Conservation (phyloP, 2,797 vertebrate species). For the Octomys mimax region DNA sequence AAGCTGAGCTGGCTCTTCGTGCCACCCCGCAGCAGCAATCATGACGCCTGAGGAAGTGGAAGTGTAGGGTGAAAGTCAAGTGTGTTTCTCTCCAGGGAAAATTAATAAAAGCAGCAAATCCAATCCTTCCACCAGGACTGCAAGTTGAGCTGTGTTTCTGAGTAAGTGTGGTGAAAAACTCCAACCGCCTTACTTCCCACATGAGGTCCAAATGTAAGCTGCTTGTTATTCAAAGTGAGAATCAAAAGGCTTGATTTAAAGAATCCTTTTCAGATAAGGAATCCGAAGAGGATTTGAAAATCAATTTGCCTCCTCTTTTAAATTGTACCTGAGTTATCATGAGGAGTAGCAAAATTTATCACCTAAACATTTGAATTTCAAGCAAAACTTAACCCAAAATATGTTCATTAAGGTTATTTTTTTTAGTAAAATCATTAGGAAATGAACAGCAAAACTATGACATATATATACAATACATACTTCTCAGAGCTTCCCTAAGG, state of each 20-base stretch:
- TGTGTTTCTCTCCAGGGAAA: constrained; percentile 39
- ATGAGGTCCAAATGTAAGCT: constrained; percentile 41
- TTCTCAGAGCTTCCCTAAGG: neutral
- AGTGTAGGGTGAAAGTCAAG: constrained; percentile 58
- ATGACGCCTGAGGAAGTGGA: constrained; percentile 8
- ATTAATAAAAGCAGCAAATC: constrained; percentile 61
- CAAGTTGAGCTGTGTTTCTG: neutral
- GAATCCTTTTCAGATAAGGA: neutral
- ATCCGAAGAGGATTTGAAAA: constrained; percentile 25
- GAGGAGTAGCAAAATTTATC: neutral
- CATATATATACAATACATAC: neutral
- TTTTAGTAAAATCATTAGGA: constrained; percentile 25
- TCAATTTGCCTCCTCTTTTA: neutral
- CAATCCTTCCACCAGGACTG: neutral
- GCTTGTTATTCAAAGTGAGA: constrained; percentile 21
- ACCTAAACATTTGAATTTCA: neutral
- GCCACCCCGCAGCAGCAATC: constrained; percentile 62
- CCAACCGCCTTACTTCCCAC: neutral
- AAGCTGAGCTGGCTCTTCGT: constrained; percentile 67
- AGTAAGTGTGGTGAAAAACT: neutral
- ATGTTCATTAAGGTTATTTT: neutral
- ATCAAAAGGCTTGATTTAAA: neutral
- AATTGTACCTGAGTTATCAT: neutral
- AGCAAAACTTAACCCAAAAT: neutral
- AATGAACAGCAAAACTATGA: neutral